These are phyloP conservation scores for Ptychadena robeensis DNA, from an alignment of 2,797 vertebrate genomes.

Conservation along the genomic window DNA sequence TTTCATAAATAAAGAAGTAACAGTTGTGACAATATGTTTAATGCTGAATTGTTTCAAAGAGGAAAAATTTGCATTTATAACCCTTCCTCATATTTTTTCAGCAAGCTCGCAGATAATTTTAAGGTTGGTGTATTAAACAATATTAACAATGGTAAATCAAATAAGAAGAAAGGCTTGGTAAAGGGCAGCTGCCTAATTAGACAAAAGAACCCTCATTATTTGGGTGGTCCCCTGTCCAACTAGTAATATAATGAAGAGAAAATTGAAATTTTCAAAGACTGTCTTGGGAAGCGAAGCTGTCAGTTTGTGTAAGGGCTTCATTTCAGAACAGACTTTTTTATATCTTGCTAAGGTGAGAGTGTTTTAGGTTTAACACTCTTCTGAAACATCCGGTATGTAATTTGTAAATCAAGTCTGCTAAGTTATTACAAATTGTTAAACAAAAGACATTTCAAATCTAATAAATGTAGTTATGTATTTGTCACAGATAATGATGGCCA, in stretches of 20 bases:
- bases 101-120: slow-evolving; percentile 40
- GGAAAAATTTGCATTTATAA: slow-evolving; percentile 55
- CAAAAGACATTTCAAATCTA: too few relatives aligned
- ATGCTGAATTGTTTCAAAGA: slow-evolving; percentile 62
- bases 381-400: neutral
- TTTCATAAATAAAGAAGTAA: slow-evolving; percentile 52
- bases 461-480: too few relatives aligned
- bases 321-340: neutral
- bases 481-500: too few relatives aligned
- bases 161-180: neutral
- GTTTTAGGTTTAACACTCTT: neutral
- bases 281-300: neutral
- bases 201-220: neutral
- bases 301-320: neutral
- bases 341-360: neutral
- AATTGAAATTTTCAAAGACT: neutral
- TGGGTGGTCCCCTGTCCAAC: slow-evolving; percentile 11
- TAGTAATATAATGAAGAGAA: neutral
- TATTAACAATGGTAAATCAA: slow-evolving; percentile 43
- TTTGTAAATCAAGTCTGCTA: neutral
- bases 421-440: too few relatives aligned
- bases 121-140: slow-evolving; percentile 45
- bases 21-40: slow-evolving; percentile 50
- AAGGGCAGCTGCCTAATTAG: neutral
- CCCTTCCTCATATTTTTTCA: slow-evolving; percentile 31